Evolutionary conservation across 1,140 invertebrate species (phyloP).

Genomic region (Catajapyx aquilonaris): DNA sequence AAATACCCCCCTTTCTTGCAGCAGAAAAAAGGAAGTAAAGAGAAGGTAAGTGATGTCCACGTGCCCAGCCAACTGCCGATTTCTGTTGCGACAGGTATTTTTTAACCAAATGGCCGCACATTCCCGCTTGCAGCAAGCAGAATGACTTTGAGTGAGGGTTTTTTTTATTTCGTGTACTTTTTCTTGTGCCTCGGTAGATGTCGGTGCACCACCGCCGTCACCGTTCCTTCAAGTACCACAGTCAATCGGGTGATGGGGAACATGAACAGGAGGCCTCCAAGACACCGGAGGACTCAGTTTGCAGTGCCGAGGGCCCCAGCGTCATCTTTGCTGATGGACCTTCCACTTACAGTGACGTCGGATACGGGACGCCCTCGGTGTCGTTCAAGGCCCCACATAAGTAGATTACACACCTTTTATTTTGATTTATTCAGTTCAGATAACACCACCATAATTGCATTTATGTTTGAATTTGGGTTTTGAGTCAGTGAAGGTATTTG

Average conservation of each 20-base stretch:
- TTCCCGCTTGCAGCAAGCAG: too few species aligned
- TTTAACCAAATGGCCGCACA: too few species aligned
- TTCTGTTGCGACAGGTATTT: too few species aligned
- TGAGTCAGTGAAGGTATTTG: background rate
- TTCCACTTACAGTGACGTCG: conserved; percentile 18
- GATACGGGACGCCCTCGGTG: conserved; percentile 10
- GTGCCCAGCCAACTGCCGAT: too few species aligned
- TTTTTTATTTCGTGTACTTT: background rate
- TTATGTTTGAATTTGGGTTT: too few species aligned
- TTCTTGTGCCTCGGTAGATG: background rate
- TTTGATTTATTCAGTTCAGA: too few species aligned
- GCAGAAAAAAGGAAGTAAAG: conserved; percentile 61
- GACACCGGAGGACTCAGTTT: conserved; percentile 44
- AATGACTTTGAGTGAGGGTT: conserved; percentile 1
- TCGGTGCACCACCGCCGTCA: conserved; percentile 7
- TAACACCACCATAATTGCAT: too few species aligned
- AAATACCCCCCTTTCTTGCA: conserved; percentile 8
- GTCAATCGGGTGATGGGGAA: conserved; percentile 15
- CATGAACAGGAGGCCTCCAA: conserved; percentile 42
- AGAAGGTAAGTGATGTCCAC: conserved; percentile 67
- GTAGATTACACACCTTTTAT: background rate
- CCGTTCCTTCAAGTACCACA: conserved; percentile 6
- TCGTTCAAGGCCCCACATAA: conserved; percentile 4
- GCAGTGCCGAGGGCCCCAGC: conserved; percentile 45
- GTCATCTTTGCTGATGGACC: conserved; percentile 26